These are phyloP conservation scores for Lacanobia oleracea DNA, from an alignment of 2,888 invertebrate genomes.

Conservation along the genomic window DNA sequence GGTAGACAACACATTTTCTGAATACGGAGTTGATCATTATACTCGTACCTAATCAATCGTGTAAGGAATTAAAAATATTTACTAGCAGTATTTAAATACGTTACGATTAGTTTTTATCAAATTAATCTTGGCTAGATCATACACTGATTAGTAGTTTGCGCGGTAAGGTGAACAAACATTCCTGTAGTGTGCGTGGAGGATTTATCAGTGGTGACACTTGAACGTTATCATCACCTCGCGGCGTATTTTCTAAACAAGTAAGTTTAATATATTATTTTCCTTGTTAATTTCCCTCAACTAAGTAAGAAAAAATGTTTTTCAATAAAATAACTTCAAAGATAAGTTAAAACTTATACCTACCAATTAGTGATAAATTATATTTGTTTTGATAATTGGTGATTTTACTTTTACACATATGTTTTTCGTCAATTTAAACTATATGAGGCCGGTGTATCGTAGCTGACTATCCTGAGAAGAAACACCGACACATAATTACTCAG, in stretches of 20 bases:
- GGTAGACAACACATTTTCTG: conserved; percentile 4
- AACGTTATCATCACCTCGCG: conserved; percentile 54
- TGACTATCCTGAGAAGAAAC: too few species aligned
- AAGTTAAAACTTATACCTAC: not conserved
- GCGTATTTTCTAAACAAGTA: conserved; percentile 62
- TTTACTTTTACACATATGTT: too few species aligned
- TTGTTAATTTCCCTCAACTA: not conserved
- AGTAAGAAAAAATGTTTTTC: not conserved
- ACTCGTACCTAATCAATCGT: not conserved
- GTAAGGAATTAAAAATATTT: conserved; percentile 6
- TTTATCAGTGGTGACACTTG: conserved; percentile 57
- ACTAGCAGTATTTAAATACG: not conserved
- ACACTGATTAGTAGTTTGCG: conserved; percentile 27
- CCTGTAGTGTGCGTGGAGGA: conserved; percentile 31
- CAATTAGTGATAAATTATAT: not conserved
- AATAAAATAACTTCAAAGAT: not conserved
- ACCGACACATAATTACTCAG: too few species aligned
- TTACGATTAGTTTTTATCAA: conserved; percentile 32
- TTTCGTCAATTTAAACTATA: too few species aligned
- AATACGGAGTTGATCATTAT: conserved; percentile 2
- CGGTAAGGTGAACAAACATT: conserved; percentile 24
- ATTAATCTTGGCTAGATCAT: conserved; percentile 35
- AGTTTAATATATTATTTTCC: conserved; percentile 39
- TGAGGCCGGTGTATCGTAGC: too few species aligned
- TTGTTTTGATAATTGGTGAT: too few species aligned